Percentiles rank a stretch among this genome's conserved stretches.
phyloP scores from a whole-genome alignment of 2,113 vertebrate species.

The Poicephalus gulielmi region DNA sequence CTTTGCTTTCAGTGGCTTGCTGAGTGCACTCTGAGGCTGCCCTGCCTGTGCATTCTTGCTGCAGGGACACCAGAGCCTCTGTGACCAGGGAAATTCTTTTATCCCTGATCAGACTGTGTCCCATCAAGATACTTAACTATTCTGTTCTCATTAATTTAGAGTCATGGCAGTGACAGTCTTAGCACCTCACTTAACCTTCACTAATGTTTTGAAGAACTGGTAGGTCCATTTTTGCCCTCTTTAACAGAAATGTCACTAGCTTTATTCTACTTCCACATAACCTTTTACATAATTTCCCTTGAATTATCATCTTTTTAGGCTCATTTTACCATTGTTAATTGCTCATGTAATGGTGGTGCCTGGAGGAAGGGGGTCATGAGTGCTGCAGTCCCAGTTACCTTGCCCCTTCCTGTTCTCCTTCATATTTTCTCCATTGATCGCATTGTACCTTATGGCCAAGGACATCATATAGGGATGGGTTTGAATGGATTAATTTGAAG shows the following conservation, averaged over 20 bases:
- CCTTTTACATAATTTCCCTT: background rate
- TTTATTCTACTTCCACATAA: background rate
- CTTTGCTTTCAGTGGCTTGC: background rate
- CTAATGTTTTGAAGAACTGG: background rate
- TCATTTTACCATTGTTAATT: background rate
- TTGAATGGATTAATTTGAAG: constrained; percentile 54
- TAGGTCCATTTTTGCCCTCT: background rate
- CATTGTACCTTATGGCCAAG: background rate
- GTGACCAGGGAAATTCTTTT: background rate
- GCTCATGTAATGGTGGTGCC: background rate
- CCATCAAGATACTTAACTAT: background rate
- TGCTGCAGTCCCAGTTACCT: background rate
- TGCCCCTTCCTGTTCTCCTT: background rate
- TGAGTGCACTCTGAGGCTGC: background rate
- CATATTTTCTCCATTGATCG: background rate
- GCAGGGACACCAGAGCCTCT: background rate
- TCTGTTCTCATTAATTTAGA: background rate
- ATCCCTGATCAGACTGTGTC: background rate
- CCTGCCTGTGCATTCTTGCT: background rate
- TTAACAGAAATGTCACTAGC: background rate
- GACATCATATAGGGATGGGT: background rate
- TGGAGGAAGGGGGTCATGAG: background rate
- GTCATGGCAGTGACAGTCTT: background rate
- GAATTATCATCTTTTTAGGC: background rate
- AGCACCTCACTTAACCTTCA: background rate